Conservation (phyloP, 2,888 invertebrate genomes). For the Geotrupes spiniger region DNA sequence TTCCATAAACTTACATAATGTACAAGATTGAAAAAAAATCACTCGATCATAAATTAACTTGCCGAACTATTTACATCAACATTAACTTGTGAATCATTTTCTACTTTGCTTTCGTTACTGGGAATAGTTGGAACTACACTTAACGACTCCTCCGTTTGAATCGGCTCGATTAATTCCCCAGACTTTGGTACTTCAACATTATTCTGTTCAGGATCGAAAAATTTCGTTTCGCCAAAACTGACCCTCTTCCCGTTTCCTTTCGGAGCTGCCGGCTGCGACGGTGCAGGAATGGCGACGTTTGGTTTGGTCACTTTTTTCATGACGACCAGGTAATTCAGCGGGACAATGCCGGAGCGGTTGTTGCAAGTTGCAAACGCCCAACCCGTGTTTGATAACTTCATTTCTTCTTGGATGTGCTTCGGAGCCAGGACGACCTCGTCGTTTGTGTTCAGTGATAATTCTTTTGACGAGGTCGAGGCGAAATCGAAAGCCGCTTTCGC, state of each 20-base stretch:
- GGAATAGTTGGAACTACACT: no score
- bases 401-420: conserved; percentile 69
- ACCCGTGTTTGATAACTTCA: conserved; percentile 61
- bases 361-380: conserved; percentile 67
- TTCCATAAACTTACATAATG: no score
- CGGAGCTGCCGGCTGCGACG: conserved; percentile 10
- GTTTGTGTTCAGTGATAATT: conserved; percentile 73
- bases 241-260: conserved; percentile 39
- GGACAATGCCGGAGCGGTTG: conserved; percentile 61
- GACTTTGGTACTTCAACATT: no score
- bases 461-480: conserved; percentile 66
- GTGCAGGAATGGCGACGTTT: conserved; percentile 9
- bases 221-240: conserved; percentile 49
- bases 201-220: conserved; percentile 26
- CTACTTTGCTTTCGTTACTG: no score
- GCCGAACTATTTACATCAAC: no score
- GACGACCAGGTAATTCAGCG: conserved; percentile 58
- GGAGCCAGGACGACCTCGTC: conserved; percentile 82
- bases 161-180: no score
- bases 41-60: no score
- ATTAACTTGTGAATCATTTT: no score
- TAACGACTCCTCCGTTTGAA: no score
- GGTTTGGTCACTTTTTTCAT: conserved; percentile 31
- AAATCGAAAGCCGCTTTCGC: conserved; percentile 75
- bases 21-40: no score